Evolutionary conservation across 2,113 vertebrate genomes (phyloP).

Genomic region (Pygoscelis adeliae): DNA sequence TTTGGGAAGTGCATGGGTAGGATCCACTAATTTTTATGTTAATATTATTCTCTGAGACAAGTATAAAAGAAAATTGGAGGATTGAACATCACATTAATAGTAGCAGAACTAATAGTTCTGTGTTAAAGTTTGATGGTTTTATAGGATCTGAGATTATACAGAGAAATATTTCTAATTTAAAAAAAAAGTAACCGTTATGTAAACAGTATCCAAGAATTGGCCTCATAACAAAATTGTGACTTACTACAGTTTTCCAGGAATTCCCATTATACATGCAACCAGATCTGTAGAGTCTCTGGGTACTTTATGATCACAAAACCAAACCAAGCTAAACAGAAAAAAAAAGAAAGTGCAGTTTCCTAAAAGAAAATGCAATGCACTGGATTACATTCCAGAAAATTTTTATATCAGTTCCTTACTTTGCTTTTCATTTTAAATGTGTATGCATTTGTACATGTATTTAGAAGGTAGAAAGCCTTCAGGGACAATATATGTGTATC

Average conservation of each 20-base stretch:
- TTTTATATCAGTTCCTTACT: background rate
- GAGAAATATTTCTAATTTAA: background rate
- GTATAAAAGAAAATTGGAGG: background rate
- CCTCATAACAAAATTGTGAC: background rate
- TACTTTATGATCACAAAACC: background rate
- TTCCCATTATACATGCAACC: background rate
- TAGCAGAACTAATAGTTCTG: background rate
- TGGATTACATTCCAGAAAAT: background rate
- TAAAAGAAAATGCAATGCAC: background rate
- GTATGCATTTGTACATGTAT: background rate
- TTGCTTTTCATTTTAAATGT: background rate
- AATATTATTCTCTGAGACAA: background rate
- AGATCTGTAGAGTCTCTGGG: background rate
- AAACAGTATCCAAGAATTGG: background rate
- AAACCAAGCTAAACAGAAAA: background rate
- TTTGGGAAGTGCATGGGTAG: background rate
- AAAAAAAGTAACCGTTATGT: background rate
- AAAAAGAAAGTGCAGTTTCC: background rate
- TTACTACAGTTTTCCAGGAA: background rate
- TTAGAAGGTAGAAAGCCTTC: background rate
- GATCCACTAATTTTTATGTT: background rate
- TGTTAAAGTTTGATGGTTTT: background rate
- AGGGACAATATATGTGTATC: background rate
- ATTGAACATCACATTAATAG: background rate
- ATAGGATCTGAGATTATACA: background rate